Evolutionary conservation across 1,140 invertebrate species (phyloP).

Genomic region (Aphidius ervi): DNA sequence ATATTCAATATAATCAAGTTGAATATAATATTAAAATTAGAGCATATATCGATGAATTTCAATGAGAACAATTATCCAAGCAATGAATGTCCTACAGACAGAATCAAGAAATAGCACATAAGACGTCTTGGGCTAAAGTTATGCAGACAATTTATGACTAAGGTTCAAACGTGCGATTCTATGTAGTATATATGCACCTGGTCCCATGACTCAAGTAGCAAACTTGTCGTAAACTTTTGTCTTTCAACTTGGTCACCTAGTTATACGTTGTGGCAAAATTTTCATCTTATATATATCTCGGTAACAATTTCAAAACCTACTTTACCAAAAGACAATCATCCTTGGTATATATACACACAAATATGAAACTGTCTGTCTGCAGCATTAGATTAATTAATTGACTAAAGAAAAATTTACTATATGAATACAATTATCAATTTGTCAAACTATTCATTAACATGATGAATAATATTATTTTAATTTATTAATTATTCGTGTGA

Average conservation of each 20-base stretch:
- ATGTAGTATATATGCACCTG: constrained; percentile 11
- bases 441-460: no score
- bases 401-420: no score
- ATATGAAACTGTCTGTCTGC: background rate
- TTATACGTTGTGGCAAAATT: constrained; percentile 26
- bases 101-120: constrained; percentile 17
- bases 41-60: constrained; percentile 7
- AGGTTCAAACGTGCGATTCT: constrained; percentile 16
- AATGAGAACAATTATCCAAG: constrained; percentile 17
- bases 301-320: constrained; percentile 16
- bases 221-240: constrained; percentile 26
- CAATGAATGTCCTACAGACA: constrained; percentile 17
- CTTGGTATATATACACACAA: no score
- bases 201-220: constrained; percentile 5
- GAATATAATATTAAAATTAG: background rate
- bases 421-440: no score
- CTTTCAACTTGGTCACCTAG: constrained; percentile 27
- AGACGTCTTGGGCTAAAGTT: constrained; percentile 14
- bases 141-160: constrained; percentile 24
- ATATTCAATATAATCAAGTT: no score
- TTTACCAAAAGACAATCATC: constrained; percentile 15
- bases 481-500: no score
- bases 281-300: constrained; percentile 10
- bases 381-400: background rate
- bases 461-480: no score